A percentile compares a stretch with the other conserved stretches of the same genome.
Conservation (phyloP, 2,113 vertebrate genomes). For the Archocentrus centrarchus region DNA sequence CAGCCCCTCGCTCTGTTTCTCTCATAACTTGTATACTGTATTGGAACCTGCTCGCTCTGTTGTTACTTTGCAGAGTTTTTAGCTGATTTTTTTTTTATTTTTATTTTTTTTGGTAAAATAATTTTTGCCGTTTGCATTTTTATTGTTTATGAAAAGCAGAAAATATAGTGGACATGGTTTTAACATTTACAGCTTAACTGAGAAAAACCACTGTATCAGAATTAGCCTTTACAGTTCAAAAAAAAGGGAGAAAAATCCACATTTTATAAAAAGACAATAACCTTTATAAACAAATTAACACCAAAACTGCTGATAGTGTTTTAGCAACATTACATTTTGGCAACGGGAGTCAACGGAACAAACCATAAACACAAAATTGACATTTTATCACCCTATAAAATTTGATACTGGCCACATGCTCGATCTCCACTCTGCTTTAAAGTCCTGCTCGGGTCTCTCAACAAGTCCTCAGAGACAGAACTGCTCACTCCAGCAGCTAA, state of each 20-base stretch:
- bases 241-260: too few relatives aligned
- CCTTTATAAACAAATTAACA: too few relatives aligned
- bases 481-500: background rate
- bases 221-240: too few relatives aligned
- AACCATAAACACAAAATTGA: background rate
- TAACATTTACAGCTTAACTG: too few relatives aligned
- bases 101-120: background rate
- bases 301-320: too few relatives aligned
- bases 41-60: background rate
- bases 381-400: background rate
- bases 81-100: background rate
- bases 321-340: background rate
- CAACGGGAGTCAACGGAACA: background rate
- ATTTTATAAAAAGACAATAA: too few relatives aligned
- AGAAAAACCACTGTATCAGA: too few relatives aligned
- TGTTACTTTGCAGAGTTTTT: background rate
- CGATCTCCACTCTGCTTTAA: background rate
- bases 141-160: background rate
- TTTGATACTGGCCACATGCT: background rate
- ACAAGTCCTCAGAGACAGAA: background rate
- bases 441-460: background rate
- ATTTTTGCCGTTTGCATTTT: background rate
- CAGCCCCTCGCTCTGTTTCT: slow-evolving; percentile 33
- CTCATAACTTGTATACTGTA: slow-evolving; percentile 12
- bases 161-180: background rate